Conservation (phyloP, 92 coral and sea anemone genomes). For the Epizoanthus scotinus region DNA sequence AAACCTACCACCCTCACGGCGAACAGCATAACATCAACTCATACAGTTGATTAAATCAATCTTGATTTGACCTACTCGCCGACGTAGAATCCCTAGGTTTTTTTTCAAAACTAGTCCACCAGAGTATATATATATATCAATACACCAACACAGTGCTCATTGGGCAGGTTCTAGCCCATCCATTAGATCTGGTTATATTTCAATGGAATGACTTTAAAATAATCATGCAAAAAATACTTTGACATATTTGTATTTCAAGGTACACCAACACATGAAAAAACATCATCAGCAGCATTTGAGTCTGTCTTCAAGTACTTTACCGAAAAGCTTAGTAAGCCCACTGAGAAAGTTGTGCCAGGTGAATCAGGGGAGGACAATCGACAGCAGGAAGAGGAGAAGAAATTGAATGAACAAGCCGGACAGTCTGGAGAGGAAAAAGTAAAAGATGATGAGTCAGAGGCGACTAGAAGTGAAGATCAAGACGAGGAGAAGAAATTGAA, state of each 20-base stretch:
- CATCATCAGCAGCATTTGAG: slow-evolving; percentile 80
- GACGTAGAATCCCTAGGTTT: too few species aligned
- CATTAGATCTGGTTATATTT: too few species aligned
- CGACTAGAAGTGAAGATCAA: neutral
- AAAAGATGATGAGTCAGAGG: neutral
- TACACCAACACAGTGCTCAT: too few species aligned
- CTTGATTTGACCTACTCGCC: too few species aligned
- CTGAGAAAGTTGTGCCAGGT: neutral
- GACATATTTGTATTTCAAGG: slow-evolving; percentile 58
- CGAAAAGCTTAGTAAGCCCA: slow-evolving; percentile 46
- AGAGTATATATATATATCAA: too few species aligned
- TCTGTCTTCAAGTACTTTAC: slow-evolving; percentile 87
- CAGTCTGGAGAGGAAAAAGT: neutral
- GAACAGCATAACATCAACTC: too few species aligned
- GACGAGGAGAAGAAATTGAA: neutral
- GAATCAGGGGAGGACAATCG: neutral
- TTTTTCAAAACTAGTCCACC: too few species aligned
- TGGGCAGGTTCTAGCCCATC: too few species aligned
- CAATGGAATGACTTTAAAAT: too few species aligned
- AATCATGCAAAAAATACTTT: too few species aligned
- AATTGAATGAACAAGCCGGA: neutral
- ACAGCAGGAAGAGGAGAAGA: neutral
- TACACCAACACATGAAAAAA: slow-evolving; percentile 80
- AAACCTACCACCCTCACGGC: too few species aligned
- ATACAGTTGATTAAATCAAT: too few species aligned